Conservation (phyloP, 1,140 invertebrate genomes). For the Atta colombica region DNA sequence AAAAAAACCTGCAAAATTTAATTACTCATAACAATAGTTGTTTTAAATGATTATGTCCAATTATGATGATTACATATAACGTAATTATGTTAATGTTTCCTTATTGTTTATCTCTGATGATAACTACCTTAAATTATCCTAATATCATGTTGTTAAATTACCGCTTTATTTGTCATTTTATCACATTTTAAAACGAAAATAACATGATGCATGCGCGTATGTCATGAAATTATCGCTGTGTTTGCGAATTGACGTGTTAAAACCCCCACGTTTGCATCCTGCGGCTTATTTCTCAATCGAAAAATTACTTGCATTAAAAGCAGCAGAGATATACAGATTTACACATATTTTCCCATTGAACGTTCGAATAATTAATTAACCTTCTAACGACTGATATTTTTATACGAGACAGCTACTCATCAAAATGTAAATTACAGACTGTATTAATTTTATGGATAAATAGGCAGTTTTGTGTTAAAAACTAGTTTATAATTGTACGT, state of each 20-base stretch:
- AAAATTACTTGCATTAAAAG: neutral
- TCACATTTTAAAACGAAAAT: neutral
- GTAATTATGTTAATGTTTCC: neutral
- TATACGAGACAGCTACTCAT: neutral
- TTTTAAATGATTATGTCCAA: neutral
- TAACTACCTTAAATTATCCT: neutral
- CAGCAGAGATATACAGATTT: too few relatives aligned
- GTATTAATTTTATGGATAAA: neutral
- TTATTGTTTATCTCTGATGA: neutral
- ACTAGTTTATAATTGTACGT: neutral
- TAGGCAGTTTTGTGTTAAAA: neutral
- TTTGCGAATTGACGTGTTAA: neutral
- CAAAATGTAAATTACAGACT: neutral
- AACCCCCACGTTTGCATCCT: neutral
- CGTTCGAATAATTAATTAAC: constrained; percentile 19
- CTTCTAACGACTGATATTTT: neutral
- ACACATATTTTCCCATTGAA: neutral
- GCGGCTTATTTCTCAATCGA: neutral
- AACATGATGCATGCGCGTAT: neutral
- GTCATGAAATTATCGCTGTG: neutral
- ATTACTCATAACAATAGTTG: neutral
- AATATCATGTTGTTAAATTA: neutral
- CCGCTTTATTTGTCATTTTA: constrained; percentile 13
- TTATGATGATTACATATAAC: neutral
- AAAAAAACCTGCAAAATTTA: neutral